Evolutionary conservation across 2,113 vertebrate genomes (phyloP).

Genomic region (Irena cyanogastra): DNA sequence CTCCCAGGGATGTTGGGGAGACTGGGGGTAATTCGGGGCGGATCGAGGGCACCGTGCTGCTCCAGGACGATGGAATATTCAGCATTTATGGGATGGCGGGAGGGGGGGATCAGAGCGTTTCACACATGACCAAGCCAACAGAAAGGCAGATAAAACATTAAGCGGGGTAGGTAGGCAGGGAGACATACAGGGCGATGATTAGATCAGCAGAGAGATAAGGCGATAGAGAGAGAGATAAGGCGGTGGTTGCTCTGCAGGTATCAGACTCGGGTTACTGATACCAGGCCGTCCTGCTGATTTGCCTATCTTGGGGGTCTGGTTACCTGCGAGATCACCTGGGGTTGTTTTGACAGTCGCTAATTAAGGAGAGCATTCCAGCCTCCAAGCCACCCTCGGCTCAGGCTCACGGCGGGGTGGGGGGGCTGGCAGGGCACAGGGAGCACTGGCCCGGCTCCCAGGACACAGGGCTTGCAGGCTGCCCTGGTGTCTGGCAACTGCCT

Average conservation of each 20-base stretch:
- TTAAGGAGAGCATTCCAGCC: slow-evolving; percentile 19
- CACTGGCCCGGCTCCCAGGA: neutral
- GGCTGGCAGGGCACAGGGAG: neutral
- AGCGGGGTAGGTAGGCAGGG: neutral
- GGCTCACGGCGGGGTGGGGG: too few relatives aligned
- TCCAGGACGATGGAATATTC: neutral
- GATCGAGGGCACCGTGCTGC: neutral
- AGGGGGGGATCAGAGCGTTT: neutral
- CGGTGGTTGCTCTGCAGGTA: slow-evolving; percentile 14
- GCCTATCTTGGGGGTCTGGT: slow-evolving; percentile 25
- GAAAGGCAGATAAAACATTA: neutral
- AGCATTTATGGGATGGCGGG: neutral
- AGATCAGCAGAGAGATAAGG: slow-evolving; percentile 30
- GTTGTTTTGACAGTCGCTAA: slow-evolving; percentile 51
- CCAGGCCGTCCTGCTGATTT: slow-evolving; percentile 12
- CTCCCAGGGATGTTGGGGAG: neutral
- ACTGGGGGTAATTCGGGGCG: neutral
- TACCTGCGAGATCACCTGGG: slow-evolving; percentile 21
- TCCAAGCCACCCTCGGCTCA: neutral
- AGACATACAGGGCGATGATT: neutral
- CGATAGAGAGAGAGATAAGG: neutral
- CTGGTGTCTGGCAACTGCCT: neutral
- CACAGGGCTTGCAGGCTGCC: neutral
- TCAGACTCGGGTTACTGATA: neutral
- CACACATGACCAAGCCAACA: slow-evolving; percentile 6